Evolutionary conservation across 2,797 vertebrate species (phyloP).

Genomic region (Manis pentadactyla): DNA sequence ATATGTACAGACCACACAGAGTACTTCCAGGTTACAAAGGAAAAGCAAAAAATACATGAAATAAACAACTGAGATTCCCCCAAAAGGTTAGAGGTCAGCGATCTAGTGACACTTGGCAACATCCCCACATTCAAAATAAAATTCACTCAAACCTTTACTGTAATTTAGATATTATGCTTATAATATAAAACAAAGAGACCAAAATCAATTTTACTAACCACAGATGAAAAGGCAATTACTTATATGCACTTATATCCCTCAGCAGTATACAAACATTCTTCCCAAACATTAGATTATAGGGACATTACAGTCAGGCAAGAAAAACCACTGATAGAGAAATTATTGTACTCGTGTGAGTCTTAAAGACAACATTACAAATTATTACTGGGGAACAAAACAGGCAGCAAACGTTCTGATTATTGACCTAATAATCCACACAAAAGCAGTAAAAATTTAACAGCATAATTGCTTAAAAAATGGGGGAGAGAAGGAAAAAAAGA

Average conservation of each 20-base stretch:
- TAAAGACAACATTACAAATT: background rate
- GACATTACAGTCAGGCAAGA: background rate
- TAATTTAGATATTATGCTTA: conserved; percentile 18
- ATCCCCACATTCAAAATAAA: background rate
- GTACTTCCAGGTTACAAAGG: background rate
- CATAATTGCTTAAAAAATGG: background rate
- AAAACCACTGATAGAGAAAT: background rate
- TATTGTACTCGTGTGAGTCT: background rate
- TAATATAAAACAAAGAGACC: background rate
- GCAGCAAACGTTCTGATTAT: background rate
- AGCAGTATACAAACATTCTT: background rate
- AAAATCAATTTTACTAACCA: background rate
- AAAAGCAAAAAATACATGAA: background rate
- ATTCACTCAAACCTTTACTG: background rate
- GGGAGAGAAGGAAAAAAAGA: background rate
- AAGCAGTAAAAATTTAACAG: background rate
- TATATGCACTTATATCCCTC: background rate
- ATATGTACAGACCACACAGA: background rate
- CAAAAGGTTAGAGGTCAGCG: background rate
- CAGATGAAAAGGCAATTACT: background rate
- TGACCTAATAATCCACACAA: background rate
- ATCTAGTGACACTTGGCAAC: background rate
- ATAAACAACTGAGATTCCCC: background rate
- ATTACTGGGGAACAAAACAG: background rate
- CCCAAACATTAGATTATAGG: background rate